A percentile compares a stretch with the other conserved stretches of the same genome.
phyloP scores from a whole-genome alignment of 2,888 invertebrate species.

The Zootermopsis nevadensis region DNA sequence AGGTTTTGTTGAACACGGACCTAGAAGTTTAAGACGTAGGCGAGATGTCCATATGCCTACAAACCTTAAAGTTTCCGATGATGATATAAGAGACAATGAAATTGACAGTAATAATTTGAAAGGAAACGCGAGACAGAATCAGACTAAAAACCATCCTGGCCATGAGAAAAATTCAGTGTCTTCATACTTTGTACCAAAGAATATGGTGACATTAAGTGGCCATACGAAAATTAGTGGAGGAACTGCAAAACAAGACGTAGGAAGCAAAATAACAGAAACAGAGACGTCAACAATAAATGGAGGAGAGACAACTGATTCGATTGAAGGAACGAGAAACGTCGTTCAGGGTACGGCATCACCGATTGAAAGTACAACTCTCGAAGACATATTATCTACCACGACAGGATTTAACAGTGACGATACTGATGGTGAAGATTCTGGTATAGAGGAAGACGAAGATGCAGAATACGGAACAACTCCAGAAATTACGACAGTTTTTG shows the following conservation, averaged over 20 bases:
- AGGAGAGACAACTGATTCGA: background rate
- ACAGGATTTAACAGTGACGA: constrained; percentile 59
- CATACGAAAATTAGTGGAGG: too few species aligned
- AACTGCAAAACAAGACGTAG: too few species aligned
- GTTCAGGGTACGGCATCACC: background rate
- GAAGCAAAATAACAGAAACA: background rate
- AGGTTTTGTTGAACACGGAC: constrained; percentile 62
- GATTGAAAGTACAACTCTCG: constrained; percentile 8
- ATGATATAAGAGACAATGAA: background rate
- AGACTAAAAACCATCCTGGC: background rate
- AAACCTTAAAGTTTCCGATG: background rate
- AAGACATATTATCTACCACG: constrained; percentile 6
- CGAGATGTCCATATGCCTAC: background rate
- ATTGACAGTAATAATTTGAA: background rate
- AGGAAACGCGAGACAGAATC: background rate
- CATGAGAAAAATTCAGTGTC: too few species aligned
- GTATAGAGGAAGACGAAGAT: constrained; percentile 64
- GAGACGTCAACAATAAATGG: background rate
- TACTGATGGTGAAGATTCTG: constrained; percentile 66
- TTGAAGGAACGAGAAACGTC: background rate
- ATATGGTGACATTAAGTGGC: too few species aligned
- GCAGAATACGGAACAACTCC: background rate
- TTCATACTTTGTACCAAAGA: too few species aligned
- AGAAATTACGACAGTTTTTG: constrained; percentile 49
- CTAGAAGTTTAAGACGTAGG: constrained; percentile 59